These are phyloP conservation scores for Mus minutoides DNA, from an alignment of 2,797 vertebrate genomes.

Conservation along the genomic window DNA sequence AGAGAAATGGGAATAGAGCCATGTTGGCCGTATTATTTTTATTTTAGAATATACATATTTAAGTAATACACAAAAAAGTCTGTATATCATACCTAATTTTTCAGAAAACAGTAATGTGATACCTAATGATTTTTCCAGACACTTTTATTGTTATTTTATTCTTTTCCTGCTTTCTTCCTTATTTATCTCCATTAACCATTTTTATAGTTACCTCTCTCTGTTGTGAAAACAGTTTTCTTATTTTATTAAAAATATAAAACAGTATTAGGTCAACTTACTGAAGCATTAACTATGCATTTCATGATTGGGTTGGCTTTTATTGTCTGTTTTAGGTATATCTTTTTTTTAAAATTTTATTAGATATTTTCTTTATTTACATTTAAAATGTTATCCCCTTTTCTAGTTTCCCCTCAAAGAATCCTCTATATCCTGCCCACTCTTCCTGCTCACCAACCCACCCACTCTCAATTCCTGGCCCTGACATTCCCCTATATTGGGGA, in stretches of 20 bases:
- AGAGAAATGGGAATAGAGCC: neutral
- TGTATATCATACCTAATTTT: too few species aligned
- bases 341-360: too few species aligned
- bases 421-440: too few species aligned
- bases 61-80: too few species aligned
- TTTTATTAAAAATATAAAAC: neutral
- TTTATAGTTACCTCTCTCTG: too few species aligned
- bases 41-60: neutral
- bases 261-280: neutral
- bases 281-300: neutral
- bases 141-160: neutral
- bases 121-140: neutral
- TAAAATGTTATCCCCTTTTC: too few species aligned
- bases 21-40: neutral
- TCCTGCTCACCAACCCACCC: too few species aligned
- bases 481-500: too few species aligned
- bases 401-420: too few species aligned
- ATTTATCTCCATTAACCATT: neutral
- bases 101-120: neutral
- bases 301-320: neutral
- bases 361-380: too few species aligned
- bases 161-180: neutral
- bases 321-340: neutral
- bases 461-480: too few species aligned
- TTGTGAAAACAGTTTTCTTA: too few species aligned